Base-by-base conservation (phyloP, 2,797 vertebrate genomes). In the Onychomys arenicola region DNA sequence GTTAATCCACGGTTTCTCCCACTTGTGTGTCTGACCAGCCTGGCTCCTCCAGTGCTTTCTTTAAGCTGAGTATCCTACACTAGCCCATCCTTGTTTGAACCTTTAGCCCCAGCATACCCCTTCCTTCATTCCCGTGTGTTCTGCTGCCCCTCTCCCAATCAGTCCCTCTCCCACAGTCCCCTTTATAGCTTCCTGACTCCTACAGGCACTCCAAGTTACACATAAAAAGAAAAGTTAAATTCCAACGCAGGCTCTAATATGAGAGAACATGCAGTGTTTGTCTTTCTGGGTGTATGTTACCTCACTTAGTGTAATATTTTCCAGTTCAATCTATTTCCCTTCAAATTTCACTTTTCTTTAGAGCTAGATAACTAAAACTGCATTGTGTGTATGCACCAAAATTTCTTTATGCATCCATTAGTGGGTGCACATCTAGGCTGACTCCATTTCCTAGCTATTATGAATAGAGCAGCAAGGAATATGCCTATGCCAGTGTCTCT, bases 151-250 rank as follows among this genome's bases (percentile, higher is more conserved):
- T 63, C 32, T 46, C 61, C 83, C 83, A 85, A 1, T 85, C 14
- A 49, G 43, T 14, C 23, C 83, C 46, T 46, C 83, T 67, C 29
- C 29, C 29, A 49, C 34, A 65, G 29, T 67, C 63, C 32, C 32
- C 43, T 67, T 67, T 85, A 67, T n/a, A 85, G 83, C 43, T 85
- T 85, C 83, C 43, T 67, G 83, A 49, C 83, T 85, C 83, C 43
- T 67, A 49, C 43, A 14, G 32, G 10, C 61, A 67, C 43, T 85
- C 61, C 29, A 85, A 67, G 61, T n/a, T 67, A 85, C 49, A 85
- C 43, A 85, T 49, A n/a, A 85, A 19, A 49, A 84, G 32, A 57
- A 84, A 12, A 65, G 9, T 76, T 52, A 78, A 78, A 23, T 85
- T 25, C 83, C 65, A 85, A 49, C n/a, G 32, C 43, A 49, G 43